phyloP scores from a whole-genome alignment of 2,113 vertebrate genomes.

The Thymallus thymallus region DNA sequence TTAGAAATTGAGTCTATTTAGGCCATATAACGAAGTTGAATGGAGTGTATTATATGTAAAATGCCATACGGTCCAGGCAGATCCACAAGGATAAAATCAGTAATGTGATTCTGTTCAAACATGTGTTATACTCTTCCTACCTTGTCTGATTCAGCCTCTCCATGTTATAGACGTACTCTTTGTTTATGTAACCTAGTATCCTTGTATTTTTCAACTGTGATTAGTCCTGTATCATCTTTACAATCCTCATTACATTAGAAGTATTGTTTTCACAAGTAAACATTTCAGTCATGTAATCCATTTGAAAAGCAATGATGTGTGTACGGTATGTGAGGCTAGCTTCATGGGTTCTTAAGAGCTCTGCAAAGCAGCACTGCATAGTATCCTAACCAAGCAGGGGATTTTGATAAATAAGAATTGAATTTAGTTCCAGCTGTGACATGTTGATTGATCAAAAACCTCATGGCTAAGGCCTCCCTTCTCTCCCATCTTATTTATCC shows the following conservation, averaged over 20 bases:
- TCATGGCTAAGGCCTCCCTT: constrained; percentile 89
- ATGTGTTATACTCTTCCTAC: no score
- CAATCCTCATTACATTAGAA: constrained; percentile 39
- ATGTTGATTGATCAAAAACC: constrained; percentile 98
- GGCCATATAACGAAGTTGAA: constrained; percentile 19
- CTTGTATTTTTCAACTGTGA: not conserved
- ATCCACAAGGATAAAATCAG: constrained; percentile 24
- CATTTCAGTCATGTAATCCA: constrained; percentile 64
- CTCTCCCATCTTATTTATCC: constrained; percentile 93
- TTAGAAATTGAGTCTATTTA: constrained; percentile 52
- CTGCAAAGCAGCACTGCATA: constrained; percentile 49
- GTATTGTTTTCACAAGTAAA: constrained; percentile 57
- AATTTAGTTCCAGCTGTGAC: constrained; percentile 93
- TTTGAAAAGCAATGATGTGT: constrained; percentile 54
- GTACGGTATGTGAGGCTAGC: constrained; percentile 35
- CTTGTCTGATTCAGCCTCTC: not conserved
- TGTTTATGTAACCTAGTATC: not conserved
- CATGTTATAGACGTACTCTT: not conserved
- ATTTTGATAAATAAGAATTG: constrained; percentile 98
- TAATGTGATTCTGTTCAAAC: constrained; percentile 24
- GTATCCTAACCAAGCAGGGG: constrained; percentile 78
- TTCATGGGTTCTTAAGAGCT: no score
- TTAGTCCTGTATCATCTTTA: not conserved
- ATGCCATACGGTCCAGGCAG: not conserved
- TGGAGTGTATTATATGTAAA: constrained; percentile 29